These are phyloP conservation scores for Anarrhichthys ocellatus DNA, from an alignment of 2,113 vertebrate species.

Conservation along the genomic window DNA sequence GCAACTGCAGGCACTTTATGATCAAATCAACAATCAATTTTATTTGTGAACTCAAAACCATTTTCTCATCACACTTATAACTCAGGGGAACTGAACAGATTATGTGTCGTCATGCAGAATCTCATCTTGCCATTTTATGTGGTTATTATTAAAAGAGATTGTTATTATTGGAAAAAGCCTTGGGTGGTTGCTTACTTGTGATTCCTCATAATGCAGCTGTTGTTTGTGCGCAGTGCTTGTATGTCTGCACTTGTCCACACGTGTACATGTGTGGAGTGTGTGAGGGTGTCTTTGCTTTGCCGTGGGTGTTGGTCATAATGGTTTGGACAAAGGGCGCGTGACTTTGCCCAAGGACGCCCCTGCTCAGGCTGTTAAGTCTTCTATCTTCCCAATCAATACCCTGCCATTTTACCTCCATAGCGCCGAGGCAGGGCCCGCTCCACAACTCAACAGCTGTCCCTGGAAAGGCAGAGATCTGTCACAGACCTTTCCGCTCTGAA, in stretches of 20 bases:
- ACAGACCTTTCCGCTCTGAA: slow-evolving; percentile 54
- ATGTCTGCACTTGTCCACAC: background rate
- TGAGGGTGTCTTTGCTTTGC: background rate
- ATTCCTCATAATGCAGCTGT: slow-evolving; percentile 15
- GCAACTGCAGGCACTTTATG: slow-evolving; percentile 36
- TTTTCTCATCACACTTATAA: slow-evolving; percentile 47
- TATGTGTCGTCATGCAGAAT: slow-evolving; percentile 21
- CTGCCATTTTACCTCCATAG: slow-evolving; percentile 59
- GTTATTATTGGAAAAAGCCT: slow-evolving; percentile 60
- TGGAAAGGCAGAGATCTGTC: slow-evolving; percentile 52
- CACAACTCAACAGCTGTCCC: slow-evolving; percentile 59
- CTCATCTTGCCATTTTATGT: slow-evolving; percentile 42
- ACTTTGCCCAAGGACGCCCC: slow-evolving; percentile 61
- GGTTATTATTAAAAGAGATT: slow-evolving; percentile 48
- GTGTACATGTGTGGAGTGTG: background rate
- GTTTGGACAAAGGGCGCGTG: slow-evolving; percentile 11
- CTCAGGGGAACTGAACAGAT: slow-evolving; percentile 49
- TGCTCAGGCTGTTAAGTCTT: slow-evolving; percentile 32
- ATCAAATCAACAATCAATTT: slow-evolving; percentile 63
- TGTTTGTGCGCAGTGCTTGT: background rate
- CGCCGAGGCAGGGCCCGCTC: background rate
- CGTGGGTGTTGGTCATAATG: slow-evolving; percentile 1
- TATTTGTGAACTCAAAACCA: slow-evolving; percentile 29
- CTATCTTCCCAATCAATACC: slow-evolving; percentile 61
- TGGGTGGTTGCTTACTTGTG: slow-evolving; percentile 6